Evolutionary conservation across 1,140 invertebrate species (phyloP).

Genomic region (Dendroctonus ponderosae): DNA sequence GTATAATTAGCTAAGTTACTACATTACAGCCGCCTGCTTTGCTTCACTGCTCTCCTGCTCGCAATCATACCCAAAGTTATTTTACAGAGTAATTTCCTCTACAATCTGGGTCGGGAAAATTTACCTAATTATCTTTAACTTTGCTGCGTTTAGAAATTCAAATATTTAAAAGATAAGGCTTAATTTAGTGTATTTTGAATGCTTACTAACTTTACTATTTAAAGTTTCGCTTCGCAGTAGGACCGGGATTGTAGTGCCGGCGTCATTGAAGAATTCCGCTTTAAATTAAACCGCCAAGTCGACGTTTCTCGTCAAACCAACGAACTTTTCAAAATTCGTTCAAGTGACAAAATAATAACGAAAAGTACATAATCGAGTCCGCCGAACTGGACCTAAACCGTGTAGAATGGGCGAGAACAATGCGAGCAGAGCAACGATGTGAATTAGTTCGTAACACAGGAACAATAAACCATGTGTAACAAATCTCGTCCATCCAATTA

Average conservation of each 20-base stretch:
- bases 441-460: not conserved
- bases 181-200: constrained; percentile 27
- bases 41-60: constrained; percentile 26
- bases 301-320: no score
- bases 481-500: constrained; percentile 4
- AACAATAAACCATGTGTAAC: constrained; percentile 1
- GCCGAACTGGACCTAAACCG: no score
- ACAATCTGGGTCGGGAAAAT: constrained; percentile 34
- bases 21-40: constrained; percentile 29
- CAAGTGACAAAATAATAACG: not conserved
- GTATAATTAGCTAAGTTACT: constrained; percentile 32
- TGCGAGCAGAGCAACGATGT: not conserved
- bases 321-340: not conserved
- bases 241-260: not conserved
- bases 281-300: no score
- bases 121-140: constrained; percentile 38
- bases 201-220: constrained; percentile 16
- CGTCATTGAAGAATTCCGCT: no score
- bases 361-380: not conserved
- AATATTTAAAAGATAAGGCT: constrained; percentile 34
- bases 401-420: no score
- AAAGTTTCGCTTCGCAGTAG: constrained; percentile 1
- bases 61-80: constrained; percentile 36
- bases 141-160: constrained; percentile 31
- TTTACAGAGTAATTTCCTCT: constrained; percentile 36